These are phyloP conservation scores for Iphiclides podalirius DNA, from an alignment of 2,888 invertebrate species.

Conservation along the genomic window DNA sequence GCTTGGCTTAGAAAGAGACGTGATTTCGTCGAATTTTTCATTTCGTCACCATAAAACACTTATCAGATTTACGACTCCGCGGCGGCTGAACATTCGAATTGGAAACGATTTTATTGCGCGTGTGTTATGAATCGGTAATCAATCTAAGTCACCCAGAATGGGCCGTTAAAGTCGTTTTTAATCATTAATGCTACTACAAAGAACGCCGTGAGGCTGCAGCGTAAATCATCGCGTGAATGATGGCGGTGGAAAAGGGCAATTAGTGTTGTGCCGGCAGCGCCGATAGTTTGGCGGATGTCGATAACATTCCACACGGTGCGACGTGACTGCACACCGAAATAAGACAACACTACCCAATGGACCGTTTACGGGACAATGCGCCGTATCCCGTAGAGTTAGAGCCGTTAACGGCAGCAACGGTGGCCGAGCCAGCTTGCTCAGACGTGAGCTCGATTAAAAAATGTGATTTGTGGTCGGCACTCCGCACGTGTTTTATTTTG, in stretches of 20 bases:
- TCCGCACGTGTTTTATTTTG: slow-evolving; percentile 74
- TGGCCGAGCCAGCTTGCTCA: slow-evolving; percentile 41
- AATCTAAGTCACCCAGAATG: slow-evolving; percentile 64
- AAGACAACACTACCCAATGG: slow-evolving; percentile 37
- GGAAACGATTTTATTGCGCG: slow-evolving; percentile 28
- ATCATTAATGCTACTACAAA: slow-evolving; percentile 66
- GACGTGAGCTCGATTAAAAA: slow-evolving; percentile 77
- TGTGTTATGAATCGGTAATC: slow-evolving; percentile 41
- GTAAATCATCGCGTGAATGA: slow-evolving; percentile 71
- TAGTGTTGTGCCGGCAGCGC: slow-evolving; percentile 69
- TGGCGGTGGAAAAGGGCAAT: slow-evolving; percentile 60
- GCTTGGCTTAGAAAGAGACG: background rate
- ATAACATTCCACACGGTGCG: slow-evolving; percentile 62
- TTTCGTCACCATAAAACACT: slow-evolving; percentile 13
- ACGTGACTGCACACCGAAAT: slow-evolving; percentile 70
- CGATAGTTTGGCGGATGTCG: slow-evolving; percentile 77
- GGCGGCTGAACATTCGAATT: slow-evolving; percentile 17
- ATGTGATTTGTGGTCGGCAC: slow-evolving; percentile 76
- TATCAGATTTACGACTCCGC: slow-evolving; percentile 10
- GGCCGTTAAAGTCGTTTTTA: slow-evolving; percentile 58
- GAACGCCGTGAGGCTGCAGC: slow-evolving; percentile 49
- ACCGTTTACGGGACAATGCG: slow-evolving; percentile 31
- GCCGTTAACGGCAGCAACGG: slow-evolving; percentile 13
- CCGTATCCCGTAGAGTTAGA: slow-evolving; percentile 33
- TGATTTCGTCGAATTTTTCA: slow-evolving; percentile 2